Evolutionary conservation across 2,888 invertebrate genomes (phyloP), one percentile per base, ranked within the genome.

Genomic region (Acrobasis repandana): DNA sequence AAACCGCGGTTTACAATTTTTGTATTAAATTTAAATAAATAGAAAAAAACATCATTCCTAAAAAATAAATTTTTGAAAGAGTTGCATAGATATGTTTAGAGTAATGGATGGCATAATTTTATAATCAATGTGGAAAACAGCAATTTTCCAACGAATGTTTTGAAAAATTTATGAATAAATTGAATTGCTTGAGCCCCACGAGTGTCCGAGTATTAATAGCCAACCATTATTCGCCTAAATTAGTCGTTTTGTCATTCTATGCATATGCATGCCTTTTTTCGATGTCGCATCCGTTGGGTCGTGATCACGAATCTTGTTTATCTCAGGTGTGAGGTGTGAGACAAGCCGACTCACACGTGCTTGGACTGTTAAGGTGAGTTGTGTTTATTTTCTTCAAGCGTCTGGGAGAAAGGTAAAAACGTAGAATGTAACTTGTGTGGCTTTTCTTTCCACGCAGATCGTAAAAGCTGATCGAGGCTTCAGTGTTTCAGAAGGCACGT

Each of bases 281-380:
- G 28, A 8, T 28, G 18, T 11, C 28, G 50, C 28, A 14, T 11
- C 20, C 5, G 10, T 49, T 9, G 8, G n/a, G 9, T 51, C 51
- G 51, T 51, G 51, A 33, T 5, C 51, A 51, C 51, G 51, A 34
- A 15, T 51, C 33, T 20, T 18, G 18, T 2, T 20, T 49, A 10
- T 49, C 10, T n/a, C n/a, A 51, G n/a, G n/a, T 51, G 14, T 15
- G 9, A n/a, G n/a, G n/a, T n/a, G n/a, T n/a, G n/a, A n/a, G n/a
- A 51, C 51, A 51, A 51, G 34, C 33, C 1, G 33, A 28, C 5
- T 28, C 11, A 28, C n/a, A 51, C 51, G 51, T 51, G 51, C 33
- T 51, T 33, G 1, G 9, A 33, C n/a, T 51, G 50, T n/a, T 28
- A 50, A 43, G 43, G 11, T 14, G 4, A 43, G 43, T 1, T 1